phyloP scores from a whole-genome alignment of 2,797 vertebrate genomes.

The Syndactyla subalaris region DNA sequence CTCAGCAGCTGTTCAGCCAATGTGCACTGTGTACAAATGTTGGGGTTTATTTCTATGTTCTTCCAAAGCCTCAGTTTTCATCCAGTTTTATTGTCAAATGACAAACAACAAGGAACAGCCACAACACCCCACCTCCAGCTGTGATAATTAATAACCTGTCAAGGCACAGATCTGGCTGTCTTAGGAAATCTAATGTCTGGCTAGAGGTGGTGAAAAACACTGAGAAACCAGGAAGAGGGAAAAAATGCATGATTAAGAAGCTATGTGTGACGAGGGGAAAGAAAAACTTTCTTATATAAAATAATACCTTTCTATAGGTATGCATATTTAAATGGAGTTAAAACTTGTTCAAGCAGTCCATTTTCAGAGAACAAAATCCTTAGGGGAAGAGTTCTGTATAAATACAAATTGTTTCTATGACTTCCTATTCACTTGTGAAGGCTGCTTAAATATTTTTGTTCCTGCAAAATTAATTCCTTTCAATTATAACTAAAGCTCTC shows the following conservation, averaged over 20 bases:
- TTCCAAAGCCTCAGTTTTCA: constrained; percentile 22
- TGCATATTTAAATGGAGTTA: neutral
- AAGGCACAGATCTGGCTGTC: constrained; percentile 36
- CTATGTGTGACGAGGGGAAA: neutral
- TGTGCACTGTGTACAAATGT: constrained; percentile 46
- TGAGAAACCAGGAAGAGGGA: neutral
- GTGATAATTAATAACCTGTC: constrained; percentile 73
- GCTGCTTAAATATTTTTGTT: neutral
- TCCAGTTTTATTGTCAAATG: constrained; percentile 43
- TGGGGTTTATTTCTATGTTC: constrained; percentile 25
- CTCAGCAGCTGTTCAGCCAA: constrained; percentile 51
- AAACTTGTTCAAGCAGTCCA: neutral
- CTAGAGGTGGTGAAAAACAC: constrained; percentile 37
- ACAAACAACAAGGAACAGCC: constrained; percentile 47
- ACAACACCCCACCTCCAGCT: constrained; percentile 51
- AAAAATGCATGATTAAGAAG: neutral
- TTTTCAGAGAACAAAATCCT: constrained; percentile 7
- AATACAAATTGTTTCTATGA: neutral
- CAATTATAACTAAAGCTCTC: neutral
- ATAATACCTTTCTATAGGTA: neutral
- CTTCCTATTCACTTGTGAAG: neutral
- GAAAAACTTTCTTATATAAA: neutral
- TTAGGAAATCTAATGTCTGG: constrained; percentile 48
- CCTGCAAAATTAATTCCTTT: constrained; percentile 3
- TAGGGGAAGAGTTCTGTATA: neutral